A percentile compares a stretch with the other conserved stretches of the same genome.
Conservation (phyloP, 2,113 vertebrate species). For the Oncorhynchus tshawytscha region DNA sequence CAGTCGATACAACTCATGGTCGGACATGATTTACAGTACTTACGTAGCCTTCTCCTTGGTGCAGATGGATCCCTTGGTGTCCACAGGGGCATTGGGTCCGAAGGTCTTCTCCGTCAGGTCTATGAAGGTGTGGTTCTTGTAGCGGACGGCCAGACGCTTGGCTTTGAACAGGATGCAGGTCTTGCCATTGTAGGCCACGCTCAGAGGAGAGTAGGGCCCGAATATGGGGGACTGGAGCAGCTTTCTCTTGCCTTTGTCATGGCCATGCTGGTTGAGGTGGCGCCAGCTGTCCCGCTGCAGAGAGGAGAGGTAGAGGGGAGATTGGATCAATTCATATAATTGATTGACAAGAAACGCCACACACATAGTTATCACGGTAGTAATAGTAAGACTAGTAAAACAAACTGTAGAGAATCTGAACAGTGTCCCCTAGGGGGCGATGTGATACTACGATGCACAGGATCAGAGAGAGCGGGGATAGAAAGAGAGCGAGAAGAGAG, state of each 20-base stretch:
- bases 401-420: too few relatives aligned
- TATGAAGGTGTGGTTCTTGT: constrained; percentile 87
- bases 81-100: constrained; percentile 77
- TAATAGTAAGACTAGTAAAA: too few relatives aligned
- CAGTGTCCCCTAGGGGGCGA: constrained; percentile 27
- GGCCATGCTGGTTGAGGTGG: constrained; percentile 66
- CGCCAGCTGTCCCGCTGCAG: constrained; percentile 74
- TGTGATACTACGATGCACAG: background rate
- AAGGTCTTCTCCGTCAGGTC: constrained; percentile 86
- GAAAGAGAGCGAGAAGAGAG: background rate
- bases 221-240: constrained; percentile 71
- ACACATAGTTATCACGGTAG: too few relatives aligned
- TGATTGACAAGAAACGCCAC: background rate
- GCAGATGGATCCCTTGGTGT: constrained; percentile 86
- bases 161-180: constrained; percentile 94
- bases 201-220: constrained; percentile 79
- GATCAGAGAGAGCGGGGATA: background rate
- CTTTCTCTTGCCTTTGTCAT: constrained; percentile 65
- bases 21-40: constrained; percentile 24
- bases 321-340: background rate
- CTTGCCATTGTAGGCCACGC: constrained; percentile 80
- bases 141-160: constrained; percentile 85
- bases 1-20: too few relatives aligned
- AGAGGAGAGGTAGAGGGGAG: background rate
- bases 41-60: constrained; percentile 86